Evolutionary conservation across 2,888 invertebrate species (phyloP).

Genomic region (Fabriciana adippe): DNA sequence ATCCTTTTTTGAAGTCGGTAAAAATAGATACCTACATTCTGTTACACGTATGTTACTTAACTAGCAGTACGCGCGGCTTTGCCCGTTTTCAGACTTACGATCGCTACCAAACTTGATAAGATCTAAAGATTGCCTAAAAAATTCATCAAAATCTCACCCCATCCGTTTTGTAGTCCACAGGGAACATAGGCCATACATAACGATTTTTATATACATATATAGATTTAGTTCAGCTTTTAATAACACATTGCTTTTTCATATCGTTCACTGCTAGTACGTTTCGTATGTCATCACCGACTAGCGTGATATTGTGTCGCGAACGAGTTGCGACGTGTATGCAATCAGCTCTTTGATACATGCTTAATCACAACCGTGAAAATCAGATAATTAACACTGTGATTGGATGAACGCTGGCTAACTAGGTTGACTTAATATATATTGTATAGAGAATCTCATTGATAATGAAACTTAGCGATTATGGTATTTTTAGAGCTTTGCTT

Average conservation of each 20-base stretch:
- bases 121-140: no score
- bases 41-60: no score
- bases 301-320: neutral
- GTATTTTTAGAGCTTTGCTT: no score
- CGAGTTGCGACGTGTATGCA: constrained; percentile 8
- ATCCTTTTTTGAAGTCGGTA: no score
- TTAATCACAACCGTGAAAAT: constrained; percentile 16
- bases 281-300: neutral
- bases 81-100: no score
- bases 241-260: neutral
- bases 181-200: no score
- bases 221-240: neutral
- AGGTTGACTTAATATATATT: constrained; percentile 26
- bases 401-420: constrained; percentile 14
- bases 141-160: no score
- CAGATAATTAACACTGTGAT: constrained; percentile 21
- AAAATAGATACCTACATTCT: no score
- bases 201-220: neutral
- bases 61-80: no score
- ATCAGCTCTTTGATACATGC: constrained; percentile 18
- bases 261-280: neutral
- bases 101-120: no score
- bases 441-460: constrained; percentile 2
- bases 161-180: no score
- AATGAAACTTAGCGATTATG: no score